Evolutionary conservation across 1,140 invertebrate genomes (phyloP), one percentile per base, ranked within the genome.

Genomic region (Aphis craccivora): DNA sequence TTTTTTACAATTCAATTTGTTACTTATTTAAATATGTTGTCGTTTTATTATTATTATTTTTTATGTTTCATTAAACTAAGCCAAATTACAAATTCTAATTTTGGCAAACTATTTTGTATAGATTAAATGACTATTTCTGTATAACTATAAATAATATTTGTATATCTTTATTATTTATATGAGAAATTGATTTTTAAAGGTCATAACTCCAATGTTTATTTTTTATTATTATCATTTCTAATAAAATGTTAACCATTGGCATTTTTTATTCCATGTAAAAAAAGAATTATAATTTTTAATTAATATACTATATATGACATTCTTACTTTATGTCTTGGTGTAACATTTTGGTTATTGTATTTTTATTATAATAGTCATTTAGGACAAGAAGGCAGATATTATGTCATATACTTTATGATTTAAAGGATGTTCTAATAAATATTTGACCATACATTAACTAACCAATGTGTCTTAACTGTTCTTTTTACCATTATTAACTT

Each of bases 171-270:
- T 87, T 30, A 87, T 87, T 83, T 87, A 48, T 23, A 30, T 35
- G 86, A 87, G 40, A 87, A 48, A 48, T 87, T 87, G 43, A 87
- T 87, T 87, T 86, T 30, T 35, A 87, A 48, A n/a, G 86, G 45
- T 87, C 86, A 87, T 30, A 48, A 51, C 30, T 48, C 43, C 43
- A 87, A 48, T 48, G 30, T 84, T 43, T 86, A 30, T 86, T 86
- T 86, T 86, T 43, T 45, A 86, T 86, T 43, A 86, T 83, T 22
- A 83, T 11, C 30, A 86, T 48, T 83, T 37, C n/a, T 48, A 87
- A 48, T 48, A 51, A 45, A 84, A 40, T 84, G 35, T 40, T 25
- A 43, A 40, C 23, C 9, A 84, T 40, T 84, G 83, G 3, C 22
- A 40, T 84, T 87, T 87, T 48, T n/a, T 83, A 83, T 40, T 83